Evolutionary conservation across 2,888 invertebrate species (phyloP), one percentile per base, ranked within the genome.

Genomic region (Drosophila aldrichi): DNA sequence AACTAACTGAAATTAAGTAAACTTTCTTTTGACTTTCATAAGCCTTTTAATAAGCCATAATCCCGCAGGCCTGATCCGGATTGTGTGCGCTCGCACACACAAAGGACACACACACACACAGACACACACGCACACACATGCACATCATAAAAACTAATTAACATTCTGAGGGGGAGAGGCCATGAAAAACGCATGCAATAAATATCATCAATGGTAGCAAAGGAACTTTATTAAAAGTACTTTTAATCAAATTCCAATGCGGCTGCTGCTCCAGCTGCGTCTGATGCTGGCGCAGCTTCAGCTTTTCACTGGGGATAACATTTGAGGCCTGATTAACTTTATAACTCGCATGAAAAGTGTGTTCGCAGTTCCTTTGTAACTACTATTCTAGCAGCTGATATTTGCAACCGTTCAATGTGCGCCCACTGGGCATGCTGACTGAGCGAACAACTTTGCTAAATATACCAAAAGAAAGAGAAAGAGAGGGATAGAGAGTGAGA

Each of bases 1-100:
- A 87, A 79, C 89, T 89, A 85, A 85, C 88, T 88, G 85, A 88
- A 86, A 86, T 86, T 84, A 89, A 89, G 85, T 84, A 89, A 86
- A 86, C 85, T 86, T 86, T 86, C 89, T 85, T 85, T 85, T 89
- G 85, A 85, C 85, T 85, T 85, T 85, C 89, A 89, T 89, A 85
- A 85, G 85, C 85, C 85, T 85, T 85, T 89, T 89, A 85, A 89
- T 89, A 89, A 84, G 85, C 82, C 79, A 85, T 84, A 85, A 85
- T 89, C 88, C 89, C 88, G 43, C 68, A 62, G 89, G 89, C 73
- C 81, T 87, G 88, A 71, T 68, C 66, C 58, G 40, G 60, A 70
- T 69, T 75, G 44, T 46, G 46, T 60, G 57, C 56, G 29, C 61
- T 64, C 81, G 64, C 61, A 58, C 81, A 62, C 79, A 86, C 68